phyloP scores from a whole-genome alignment of 1,140 invertebrate genomes.

The Glomeris maerens region DNA sequence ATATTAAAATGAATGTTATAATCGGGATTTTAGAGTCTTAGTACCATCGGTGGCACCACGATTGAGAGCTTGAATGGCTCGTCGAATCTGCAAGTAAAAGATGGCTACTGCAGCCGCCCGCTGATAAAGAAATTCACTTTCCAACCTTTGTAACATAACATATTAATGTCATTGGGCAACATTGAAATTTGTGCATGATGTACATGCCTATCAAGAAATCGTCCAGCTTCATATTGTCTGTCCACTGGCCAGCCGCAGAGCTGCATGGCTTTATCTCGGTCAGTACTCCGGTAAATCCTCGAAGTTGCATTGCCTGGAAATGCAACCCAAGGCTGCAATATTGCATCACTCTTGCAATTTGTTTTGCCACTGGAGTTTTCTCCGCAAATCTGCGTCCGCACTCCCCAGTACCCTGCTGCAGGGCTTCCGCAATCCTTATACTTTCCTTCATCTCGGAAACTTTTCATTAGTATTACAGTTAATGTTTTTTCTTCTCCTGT shows the following conservation, averaged over 20 bases:
- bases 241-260: conserved; percentile 77
- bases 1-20: conserved; percentile 21
- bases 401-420: conserved; percentile 13
- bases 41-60: conserved; percentile 32
- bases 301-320: not conserved
- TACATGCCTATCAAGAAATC: conserved; percentile 10
- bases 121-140: conserved; percentile 40
- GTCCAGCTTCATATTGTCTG: conserved; percentile 33
- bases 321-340: not conserved
- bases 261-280: conserved; percentile 59
- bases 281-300: conserved; percentile 36
- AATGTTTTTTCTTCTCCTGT: not conserved
- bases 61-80: conserved; percentile 71
- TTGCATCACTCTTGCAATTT: not conserved
- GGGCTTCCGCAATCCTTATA: not conserved
- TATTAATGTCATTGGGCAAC: conserved; percentile 10
- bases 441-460: conserved; percentile 6
- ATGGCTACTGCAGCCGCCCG: conserved; percentile 78
- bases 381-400: conserved; percentile 11
- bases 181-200: conserved; percentile 6
- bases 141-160: conserved; percentile 32
- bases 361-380: conserved; percentile 1
- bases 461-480: conserved; percentile 7
- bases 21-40: conserved; percentile 27
- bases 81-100: conserved; percentile 68